Conservation (phyloP, 2,113 vertebrate species). For the Vicugna pacos region DNA sequence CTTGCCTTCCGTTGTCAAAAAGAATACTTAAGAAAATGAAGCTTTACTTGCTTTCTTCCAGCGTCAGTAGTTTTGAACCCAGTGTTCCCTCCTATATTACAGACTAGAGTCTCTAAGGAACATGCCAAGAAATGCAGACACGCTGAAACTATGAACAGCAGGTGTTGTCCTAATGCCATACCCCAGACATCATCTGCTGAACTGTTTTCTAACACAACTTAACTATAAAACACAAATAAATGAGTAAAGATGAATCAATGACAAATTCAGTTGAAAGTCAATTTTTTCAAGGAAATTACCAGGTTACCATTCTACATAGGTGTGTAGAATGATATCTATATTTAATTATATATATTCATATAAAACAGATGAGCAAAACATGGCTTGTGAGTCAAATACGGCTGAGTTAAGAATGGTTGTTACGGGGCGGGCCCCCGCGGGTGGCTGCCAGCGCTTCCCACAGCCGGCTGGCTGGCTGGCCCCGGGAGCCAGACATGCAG, state of each 20-base stretch:
- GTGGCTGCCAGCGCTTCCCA: conserved; percentile 21
- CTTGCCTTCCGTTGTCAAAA: background rate
- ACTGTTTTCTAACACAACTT: background rate
- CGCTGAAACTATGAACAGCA: background rate
- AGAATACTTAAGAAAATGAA: conserved; percentile 28
- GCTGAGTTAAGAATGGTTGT: background rate
- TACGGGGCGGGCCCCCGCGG: conserved; percentile 4
- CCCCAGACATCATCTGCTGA: conserved; percentile 1
- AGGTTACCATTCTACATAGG: background rate
- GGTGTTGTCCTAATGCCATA: conserved; percentile 26
- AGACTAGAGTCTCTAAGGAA: conserved; percentile 55
- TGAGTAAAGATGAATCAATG: background rate
- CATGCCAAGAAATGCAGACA: background rate
- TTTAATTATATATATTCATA: conserved; percentile 13
- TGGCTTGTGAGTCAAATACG: background rate
- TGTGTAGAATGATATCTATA: background rate
- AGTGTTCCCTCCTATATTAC: background rate
- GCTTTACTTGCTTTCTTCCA: background rate
- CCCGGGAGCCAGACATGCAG: conserved; percentile 72
- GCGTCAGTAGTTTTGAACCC: background rate
- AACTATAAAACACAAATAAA: conserved; percentile 46
- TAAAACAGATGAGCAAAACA: background rate
- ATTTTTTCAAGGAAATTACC: conserved; percentile 53
- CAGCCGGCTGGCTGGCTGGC: conserved; percentile 36
- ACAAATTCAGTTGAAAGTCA: conserved; percentile 3